Evolutionary conservation across 2,113 vertebrate species (phyloP).

Genomic region (Leptobrachium leishanense): DNA sequence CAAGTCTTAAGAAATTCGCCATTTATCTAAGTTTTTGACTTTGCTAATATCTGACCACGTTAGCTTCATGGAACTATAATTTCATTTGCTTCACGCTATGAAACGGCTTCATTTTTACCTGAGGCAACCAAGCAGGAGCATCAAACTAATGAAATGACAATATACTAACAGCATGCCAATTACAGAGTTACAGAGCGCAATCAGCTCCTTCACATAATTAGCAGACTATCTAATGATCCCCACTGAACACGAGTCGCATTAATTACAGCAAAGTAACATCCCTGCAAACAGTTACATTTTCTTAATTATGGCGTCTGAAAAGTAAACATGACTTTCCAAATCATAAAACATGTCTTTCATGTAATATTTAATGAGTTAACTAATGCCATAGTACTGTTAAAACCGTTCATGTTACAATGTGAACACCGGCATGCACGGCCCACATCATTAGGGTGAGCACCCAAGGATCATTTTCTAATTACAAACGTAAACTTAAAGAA

Average conservation of each 20-base stretch:
- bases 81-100: background rate
- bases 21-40: background rate
- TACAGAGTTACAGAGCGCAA: slow-evolving; percentile 45
- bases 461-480: no score
- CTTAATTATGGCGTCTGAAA: background rate
- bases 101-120: slow-evolving; percentile 38
- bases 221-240: slow-evolving; percentile 15
- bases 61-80: background rate
- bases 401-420: no score
- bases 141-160: slow-evolving; percentile 56
- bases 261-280: slow-evolving; percentile 22
- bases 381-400: no score
- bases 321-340: background rate
- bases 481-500: no score
- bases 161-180: slow-evolving; percentile 51
- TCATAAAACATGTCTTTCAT: background rate
- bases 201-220: slow-evolving; percentile 31
- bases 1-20: background rate
- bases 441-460: no score
- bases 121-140: slow-evolving; percentile 49
- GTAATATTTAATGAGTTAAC: background rate
- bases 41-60: slow-evolving; percentile 8
- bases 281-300: background rate
- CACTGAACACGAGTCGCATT: slow-evolving; percentile 21
- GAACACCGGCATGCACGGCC: no score